Conservation (phyloP, 64 coral and sea anemone genomes). For the Actinia equina region DNA sequence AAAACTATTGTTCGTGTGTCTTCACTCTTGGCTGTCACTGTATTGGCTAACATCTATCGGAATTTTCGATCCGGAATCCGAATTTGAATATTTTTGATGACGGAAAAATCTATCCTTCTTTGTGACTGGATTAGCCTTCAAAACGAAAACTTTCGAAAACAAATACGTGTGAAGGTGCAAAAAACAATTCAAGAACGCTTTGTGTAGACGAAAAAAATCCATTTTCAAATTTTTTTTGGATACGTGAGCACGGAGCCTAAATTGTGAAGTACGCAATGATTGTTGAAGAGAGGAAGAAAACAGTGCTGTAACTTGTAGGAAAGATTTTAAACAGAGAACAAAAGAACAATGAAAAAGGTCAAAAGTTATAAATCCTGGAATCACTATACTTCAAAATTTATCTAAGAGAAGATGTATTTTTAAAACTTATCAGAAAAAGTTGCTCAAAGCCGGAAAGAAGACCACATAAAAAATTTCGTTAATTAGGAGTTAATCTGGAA, state of each 20-base stretch:
- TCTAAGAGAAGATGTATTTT: background rate
- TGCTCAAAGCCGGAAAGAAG: background rate
- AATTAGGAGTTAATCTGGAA: conserved; percentile 1
- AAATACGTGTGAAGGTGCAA: background rate
- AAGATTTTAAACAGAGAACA: background rate
- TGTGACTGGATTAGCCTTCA: too few species aligned
- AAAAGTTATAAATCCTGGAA: background rate
- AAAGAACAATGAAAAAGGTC: background rate
- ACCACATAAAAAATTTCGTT: background rate
- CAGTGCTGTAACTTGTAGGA: background rate
- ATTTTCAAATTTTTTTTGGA: too few species aligned
- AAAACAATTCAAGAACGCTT: too few species aligned
- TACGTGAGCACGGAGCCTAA: too few species aligned
- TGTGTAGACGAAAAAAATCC: too few species aligned
- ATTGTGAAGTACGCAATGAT: too few species aligned
- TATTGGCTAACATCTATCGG: background rate
- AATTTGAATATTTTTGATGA: too few species aligned
- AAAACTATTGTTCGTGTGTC: background rate
- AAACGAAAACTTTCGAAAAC: too few species aligned
- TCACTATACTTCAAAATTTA: background rate
- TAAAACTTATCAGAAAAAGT: background rate
- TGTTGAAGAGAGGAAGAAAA: too few species aligned
- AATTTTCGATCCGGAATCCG: background rate
- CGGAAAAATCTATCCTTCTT: too few species aligned
- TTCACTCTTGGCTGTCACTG: background rate